Evolutionary conservation across 2,888 invertebrate genomes (phyloP), one percentile per base, ranked within the genome.

Genomic region (Timandra comae): DNA sequence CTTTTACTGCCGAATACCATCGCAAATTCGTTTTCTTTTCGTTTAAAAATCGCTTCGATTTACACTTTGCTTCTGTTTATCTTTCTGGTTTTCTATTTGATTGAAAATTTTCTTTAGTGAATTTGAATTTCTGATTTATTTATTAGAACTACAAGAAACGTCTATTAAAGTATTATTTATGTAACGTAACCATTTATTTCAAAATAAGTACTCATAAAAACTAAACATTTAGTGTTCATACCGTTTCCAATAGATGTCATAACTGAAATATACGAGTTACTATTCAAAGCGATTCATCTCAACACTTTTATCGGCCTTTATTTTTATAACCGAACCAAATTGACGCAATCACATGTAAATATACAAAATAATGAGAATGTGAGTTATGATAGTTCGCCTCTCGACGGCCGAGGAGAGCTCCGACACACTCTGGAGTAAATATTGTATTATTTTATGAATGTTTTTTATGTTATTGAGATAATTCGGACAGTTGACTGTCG

Each of bases 1-100:
- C 62, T 64, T 68, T 72, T 69, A 73, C 63, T 68, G 68, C 68
- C 61, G 48, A 45, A 52, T 38, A 42, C 34, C 27, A 23, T 28
- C 26, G 25, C 30, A 33, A 29, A 33, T 27, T 33, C 36, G 35
- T 29, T 41, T 46, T 41, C 42, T 42, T 37, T 39, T 30, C 12
- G 21, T 44, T 47, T 40, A 27, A 43, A 44, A 45, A 41, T 32
- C 41, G 37, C 43, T 38, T 13, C 23, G 34, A 40, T 33, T 46
- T 35, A 35, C 39, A 35, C 26, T 47, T 38, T 32, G 32, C 27
- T 41, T 40, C 48, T 46, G 24, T 22, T 22, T 22, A n/a, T 22
- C 7, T 22, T 22, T 22, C 9, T 9, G 8, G 8, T 24, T 24
- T 11, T 24, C 24, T 24, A 7, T 10, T 24, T 24, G 11, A 10